These are phyloP conservation scores for Meloidogyne exigua DNA, from an alignment of 1,140 invertebrate species.

Conservation along the genomic window DNA sequence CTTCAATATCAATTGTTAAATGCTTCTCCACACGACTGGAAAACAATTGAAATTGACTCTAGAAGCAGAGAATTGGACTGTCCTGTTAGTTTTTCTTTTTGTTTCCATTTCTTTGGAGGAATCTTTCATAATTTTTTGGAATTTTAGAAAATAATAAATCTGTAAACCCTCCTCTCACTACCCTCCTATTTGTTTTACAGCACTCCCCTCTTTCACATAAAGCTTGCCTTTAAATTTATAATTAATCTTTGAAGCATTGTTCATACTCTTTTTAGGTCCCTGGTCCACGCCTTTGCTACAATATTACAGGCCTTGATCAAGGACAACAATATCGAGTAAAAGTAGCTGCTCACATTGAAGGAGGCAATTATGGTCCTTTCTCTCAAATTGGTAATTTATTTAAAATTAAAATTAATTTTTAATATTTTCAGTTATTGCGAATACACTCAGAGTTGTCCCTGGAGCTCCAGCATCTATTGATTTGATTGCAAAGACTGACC, in stretches of 20 bases:
- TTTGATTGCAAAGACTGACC: constrained; percentile 63
- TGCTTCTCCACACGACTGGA: constrained; percentile 47
- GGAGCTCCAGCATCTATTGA: constrained; percentile 62
- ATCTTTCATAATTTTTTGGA: too few relatives aligned
- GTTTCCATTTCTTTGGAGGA: too few relatives aligned
- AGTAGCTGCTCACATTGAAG: constrained; percentile 61
- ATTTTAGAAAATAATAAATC: too few relatives aligned
- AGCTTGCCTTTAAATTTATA: too few relatives aligned
- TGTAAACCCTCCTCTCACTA: too few relatives aligned
- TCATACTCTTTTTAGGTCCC: constrained; percentile 23
- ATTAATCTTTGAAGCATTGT: too few relatives aligned
- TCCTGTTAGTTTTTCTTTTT: constrained; percentile 34
- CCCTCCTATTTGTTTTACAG: too few relatives aligned
- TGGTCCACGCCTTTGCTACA: constrained; percentile 61
- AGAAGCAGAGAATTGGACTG: constrained; percentile 58
- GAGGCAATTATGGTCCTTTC: constrained; percentile 61
- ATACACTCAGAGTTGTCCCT: constrained; percentile 62
- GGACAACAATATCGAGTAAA: constrained; percentile 62
- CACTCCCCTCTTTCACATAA: too few relatives aligned
- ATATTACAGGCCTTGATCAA: constrained; percentile 60
- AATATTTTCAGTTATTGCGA: constrained; percentile 50
- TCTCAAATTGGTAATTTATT: constrained; percentile 28
- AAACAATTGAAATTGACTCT: constrained; percentile 48
- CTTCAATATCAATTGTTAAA: constrained; percentile 58
- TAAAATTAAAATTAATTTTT: not conserved